Percentiles rank a stretch among this genome's conserved stretches.
These are phyloP conservation scores for Callimorpha dominula DNA, from an alignment of 2,888 invertebrate genomes.

Conservation along the genomic window DNA sequence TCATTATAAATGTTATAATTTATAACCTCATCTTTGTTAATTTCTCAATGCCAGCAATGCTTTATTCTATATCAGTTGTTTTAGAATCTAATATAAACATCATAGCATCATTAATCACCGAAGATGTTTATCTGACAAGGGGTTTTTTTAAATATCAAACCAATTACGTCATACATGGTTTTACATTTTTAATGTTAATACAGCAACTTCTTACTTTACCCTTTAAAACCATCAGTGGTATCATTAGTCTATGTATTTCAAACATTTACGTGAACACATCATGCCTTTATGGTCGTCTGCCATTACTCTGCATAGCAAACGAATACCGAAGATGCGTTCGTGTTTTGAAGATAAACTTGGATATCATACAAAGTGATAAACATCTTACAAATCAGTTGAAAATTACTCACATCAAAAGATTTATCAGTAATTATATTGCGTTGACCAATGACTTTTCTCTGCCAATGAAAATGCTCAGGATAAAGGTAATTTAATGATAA, in stretches of 20 bases:
- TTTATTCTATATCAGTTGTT: background rate
- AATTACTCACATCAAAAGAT: background rate
- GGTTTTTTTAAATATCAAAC: background rate
- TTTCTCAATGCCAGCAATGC: background rate
- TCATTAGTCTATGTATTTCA: background rate
- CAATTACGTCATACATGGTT: background rate
- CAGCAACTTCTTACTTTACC: background rate
- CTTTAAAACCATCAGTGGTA: background rate
- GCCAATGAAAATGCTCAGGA: background rate
- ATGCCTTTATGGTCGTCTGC: background rate
- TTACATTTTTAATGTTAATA: background rate
- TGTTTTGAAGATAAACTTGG: background rate
- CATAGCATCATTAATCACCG: background rate
- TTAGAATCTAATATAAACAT: background rate
- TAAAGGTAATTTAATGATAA: background rate
- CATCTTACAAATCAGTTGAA: background rate
- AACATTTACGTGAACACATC: background rate
- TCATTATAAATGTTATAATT: background rate
- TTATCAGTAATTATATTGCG: background rate
- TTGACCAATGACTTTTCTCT: background rate
- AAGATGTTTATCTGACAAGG: background rate
- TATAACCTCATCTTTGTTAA: background rate
- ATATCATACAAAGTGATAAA: background rate
- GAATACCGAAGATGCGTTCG: background rate
- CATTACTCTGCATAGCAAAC: background rate